These are phyloP conservation scores for Aethes cnicana DNA, from an alignment of 2,888 invertebrate species.

Conservation along the genomic window DNA sequence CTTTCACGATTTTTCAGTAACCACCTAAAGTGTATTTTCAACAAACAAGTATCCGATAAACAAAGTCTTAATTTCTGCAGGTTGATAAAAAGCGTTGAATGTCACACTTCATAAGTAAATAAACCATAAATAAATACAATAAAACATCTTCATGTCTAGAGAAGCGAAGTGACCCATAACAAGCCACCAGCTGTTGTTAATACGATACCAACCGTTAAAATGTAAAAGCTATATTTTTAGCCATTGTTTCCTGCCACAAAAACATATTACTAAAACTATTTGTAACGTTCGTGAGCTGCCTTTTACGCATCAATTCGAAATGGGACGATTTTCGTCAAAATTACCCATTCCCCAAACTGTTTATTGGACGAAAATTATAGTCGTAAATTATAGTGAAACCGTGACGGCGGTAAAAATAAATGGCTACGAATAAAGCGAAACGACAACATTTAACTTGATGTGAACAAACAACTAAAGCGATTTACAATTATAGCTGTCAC, in stretches of 20 bases:
- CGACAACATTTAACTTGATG: conserved; percentile 28
- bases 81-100: no score
- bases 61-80: no score
- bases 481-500: conserved; percentile 54
- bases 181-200: no score
- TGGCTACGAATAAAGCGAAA: conserved; percentile 31
- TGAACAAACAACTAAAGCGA: conserved; percentile 50
- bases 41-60: no score
- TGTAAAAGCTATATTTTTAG: not conserved
- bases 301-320: not conserved
- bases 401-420: conserved; percentile 29
- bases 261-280: not conserved
- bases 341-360: conserved; percentile 24
- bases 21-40: no score
- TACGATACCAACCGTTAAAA: no score
- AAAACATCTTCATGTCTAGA: no score
- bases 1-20: no score
- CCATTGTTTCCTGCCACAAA: no score
- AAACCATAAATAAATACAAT: no score
- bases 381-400: conserved; percentile 20
- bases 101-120: no score
- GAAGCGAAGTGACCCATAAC: no score
- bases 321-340: conserved; percentile 7
- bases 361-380: conserved; percentile 27
- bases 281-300: not conserved